Conservation (phyloP, 2,888 invertebrate genomes). For the Drosophila tripunctata region DNA sequence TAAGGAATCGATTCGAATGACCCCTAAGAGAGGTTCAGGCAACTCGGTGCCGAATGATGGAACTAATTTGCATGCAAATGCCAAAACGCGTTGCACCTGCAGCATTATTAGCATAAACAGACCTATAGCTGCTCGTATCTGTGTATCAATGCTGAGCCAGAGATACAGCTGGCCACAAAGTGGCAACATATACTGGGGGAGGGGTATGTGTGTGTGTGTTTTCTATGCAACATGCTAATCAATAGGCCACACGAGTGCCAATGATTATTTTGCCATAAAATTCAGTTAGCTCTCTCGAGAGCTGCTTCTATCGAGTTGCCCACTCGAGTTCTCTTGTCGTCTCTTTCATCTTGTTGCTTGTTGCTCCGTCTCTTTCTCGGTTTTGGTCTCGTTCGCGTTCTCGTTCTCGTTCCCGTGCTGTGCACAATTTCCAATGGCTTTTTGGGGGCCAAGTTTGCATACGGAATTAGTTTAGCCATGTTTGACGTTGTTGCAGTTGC, state of each 20-base stretch:
- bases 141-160: constrained; percentile 34
- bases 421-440: constrained; percentile 63
- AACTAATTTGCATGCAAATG: constrained; percentile 78
- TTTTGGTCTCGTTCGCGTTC: background rate
- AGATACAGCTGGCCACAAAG: constrained; percentile 1
- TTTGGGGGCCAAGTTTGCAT: constrained; percentile 75
- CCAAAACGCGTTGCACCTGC: constrained; percentile 74
- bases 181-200: background rate
- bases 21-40: constrained; percentile 3
- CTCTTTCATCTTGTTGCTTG: background rate
- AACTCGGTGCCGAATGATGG: constrained; percentile 21
- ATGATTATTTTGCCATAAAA: constrained; percentile 78
- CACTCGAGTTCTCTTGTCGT: background rate
- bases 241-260: constrained; percentile 78
- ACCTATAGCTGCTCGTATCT: constrained; percentile 31
- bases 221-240: constrained; percentile 68
- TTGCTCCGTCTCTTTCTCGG: background rate
- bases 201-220: constrained; percentile 9
- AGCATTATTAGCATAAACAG: constrained; percentile 71
- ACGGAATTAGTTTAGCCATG: constrained; percentile 74
- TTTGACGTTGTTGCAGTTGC: constrained; percentile 60
- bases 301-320: constrained; percentile 19
- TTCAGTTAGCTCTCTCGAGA: constrained; percentile 70
- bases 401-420: constrained; percentile 7
- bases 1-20: background rate